phyloP scores from a whole-genome alignment of 2,113 vertebrate species.

The Brienomyrus brachyistius region DNA sequence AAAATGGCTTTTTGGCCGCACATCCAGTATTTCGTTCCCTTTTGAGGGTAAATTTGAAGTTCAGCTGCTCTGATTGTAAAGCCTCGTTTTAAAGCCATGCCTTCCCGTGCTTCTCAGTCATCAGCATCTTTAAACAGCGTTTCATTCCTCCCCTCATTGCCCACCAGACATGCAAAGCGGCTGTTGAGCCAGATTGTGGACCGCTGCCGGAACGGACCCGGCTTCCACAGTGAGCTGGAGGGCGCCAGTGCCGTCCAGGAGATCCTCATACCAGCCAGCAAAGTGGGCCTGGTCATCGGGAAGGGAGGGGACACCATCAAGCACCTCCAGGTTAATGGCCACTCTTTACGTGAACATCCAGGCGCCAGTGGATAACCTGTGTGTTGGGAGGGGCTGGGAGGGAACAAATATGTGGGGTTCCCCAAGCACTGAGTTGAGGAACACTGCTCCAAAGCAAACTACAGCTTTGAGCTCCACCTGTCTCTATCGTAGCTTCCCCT shows the following conservation, averaged over 20 bases:
- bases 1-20: neutral
- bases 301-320: conserved; percentile 98
- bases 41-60: neutral
- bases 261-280: conserved; percentile 91
- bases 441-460: neutral
- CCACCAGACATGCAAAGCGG: conserved; percentile 83
- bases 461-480: neutral
- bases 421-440: neutral
- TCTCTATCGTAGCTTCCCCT: neutral
- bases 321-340: conserved; percentile 79
- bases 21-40: neutral
- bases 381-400: neutral
- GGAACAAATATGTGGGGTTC: neutral
- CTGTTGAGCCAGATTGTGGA: conserved; percentile 94
- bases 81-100: neutral
- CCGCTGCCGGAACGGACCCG: conserved; percentile 91
- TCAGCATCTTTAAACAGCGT: neutral
- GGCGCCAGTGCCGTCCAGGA: conserved; percentile 86
- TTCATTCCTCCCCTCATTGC: conserved; percentile 37
- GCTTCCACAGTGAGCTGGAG: conserved; percentile 84
- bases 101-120: neutral
- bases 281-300: conserved; percentile 97
- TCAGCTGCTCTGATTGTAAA: neutral
- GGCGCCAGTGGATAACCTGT: neutral
- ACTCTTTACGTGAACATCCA: neutral